phyloP scores from a whole-genome alignment of 2,797 vertebrate species.

The Aselliscus stoliczkanus region DNA sequence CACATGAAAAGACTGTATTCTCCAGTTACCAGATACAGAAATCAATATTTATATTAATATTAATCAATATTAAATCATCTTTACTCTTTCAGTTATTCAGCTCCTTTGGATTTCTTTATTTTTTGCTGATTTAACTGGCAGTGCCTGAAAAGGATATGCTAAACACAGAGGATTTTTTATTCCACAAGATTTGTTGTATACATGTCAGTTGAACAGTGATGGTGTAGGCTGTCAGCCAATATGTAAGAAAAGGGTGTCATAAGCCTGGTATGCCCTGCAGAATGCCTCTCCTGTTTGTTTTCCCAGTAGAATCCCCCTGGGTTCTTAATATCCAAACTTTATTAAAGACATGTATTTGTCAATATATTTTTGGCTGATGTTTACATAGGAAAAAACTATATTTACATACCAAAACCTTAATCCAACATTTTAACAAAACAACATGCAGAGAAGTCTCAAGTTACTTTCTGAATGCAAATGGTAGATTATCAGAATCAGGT shows the following conservation, averaged over 20 bases:
- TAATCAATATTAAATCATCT: conserved; percentile 27
- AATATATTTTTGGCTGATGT: conserved; percentile 54
- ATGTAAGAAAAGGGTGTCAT: conserved; percentile 47
- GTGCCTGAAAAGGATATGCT: conserved; percentile 25
- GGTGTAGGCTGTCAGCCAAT: conserved; percentile 40
- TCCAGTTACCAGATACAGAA: background rate
- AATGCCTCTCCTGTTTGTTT: conserved; percentile 32
- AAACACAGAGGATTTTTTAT: conserved; percentile 29
- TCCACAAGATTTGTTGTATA: conserved; percentile 23
- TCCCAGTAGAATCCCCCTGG: background rate
- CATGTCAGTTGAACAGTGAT: conserved; percentile 6
- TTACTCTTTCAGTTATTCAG: conserved; percentile 37
- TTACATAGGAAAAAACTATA: conserved; percentile 17
- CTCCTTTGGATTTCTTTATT: conserved; percentile 10
- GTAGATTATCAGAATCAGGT: background rate
- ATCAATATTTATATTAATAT: conserved; percentile 8
- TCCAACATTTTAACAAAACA: conserved; percentile 48
- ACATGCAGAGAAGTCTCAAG: background rate
- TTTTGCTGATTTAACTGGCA: conserved; percentile 21
- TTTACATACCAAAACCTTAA: conserved; percentile 24
- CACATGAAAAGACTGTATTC: background rate
- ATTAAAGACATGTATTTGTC: conserved; percentile 41
- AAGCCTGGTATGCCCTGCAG: background rate
- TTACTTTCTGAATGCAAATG: conserved; percentile 16
- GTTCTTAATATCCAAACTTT: conserved; percentile 41